Percentiles rank a stretch among this genome's conserved stretches.
Evolutionary conservation across 2,888 invertebrate genomes (phyloP).

Genomic region (Cynaeus angustus): DNA sequence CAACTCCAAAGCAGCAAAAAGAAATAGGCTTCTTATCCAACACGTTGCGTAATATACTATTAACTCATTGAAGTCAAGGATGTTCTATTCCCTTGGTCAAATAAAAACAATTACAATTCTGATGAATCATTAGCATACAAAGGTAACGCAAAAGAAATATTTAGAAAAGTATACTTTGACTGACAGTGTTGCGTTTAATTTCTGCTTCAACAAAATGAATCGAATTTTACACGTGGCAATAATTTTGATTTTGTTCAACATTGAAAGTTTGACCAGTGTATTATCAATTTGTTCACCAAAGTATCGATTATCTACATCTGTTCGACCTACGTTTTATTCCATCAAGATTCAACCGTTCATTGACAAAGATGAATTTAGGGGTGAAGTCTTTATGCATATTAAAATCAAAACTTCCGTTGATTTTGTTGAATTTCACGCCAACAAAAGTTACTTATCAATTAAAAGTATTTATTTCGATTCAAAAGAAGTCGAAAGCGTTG

Average conservation of each 20-base stretch:
- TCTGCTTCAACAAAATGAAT: no score
- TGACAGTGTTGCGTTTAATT: not conserved
- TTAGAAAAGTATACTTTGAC: not conserved
- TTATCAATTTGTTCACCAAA: not conserved
- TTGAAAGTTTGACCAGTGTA: no score
- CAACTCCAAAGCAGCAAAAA: no score
- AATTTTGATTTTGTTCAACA: no score
- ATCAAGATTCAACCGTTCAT: conserved; percentile 58
- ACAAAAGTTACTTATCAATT: conserved; percentile 56
- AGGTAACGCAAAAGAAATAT: not conserved
- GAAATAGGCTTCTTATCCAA: no score
- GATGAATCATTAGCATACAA: not conserved
- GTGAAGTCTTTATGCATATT: conserved; percentile 58
- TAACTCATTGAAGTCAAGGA: no score
- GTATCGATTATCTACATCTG: conserved; percentile 49
- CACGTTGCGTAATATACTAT: no score
- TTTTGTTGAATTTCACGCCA: conserved; percentile 59
- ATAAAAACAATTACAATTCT: not conserved
- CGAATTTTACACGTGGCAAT: no score
- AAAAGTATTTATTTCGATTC: conserved; percentile 54
- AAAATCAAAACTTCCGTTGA: conserved; percentile 39
- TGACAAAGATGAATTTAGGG: conserved; percentile 56
- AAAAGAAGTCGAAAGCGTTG: not conserved
- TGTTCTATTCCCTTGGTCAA: no score
- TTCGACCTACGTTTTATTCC: conserved; percentile 57